These are phyloP conservation scores for Aegypius monachus DNA, from an alignment of 2,113 vertebrate genomes.

Conservation along the genomic window DNA sequence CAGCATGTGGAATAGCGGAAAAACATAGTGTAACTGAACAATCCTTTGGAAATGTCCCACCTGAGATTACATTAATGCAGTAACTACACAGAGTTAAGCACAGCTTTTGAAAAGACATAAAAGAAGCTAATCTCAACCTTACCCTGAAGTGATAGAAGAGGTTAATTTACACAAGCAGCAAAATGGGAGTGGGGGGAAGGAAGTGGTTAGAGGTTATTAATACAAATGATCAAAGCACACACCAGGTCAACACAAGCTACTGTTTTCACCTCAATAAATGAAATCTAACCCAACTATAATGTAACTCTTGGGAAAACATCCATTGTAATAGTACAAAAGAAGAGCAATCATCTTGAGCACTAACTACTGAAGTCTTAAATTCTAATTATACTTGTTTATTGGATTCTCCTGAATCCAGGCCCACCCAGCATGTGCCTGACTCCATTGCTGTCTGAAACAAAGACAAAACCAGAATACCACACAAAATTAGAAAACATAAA, in stretches of 20 bases:
- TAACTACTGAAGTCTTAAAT: neutral
- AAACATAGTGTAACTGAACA: neutral
- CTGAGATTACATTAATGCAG: neutral
- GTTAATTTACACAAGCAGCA: slow-evolving; percentile 49
- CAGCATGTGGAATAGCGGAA: neutral
- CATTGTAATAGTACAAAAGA: neutral
- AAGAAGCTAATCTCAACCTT: slow-evolving; percentile 6
- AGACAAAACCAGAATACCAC: neutral
- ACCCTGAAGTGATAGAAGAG: slow-evolving; percentile 32
- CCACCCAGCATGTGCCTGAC: neutral
- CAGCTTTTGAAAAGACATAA: slow-evolving; percentile 7
- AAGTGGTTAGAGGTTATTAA: slow-evolving; percentile 59
- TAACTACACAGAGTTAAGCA: neutral
- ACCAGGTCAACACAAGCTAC: slow-evolving; percentile 24
- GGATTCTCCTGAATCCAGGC: neutral
- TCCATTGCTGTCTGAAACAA: neutral
- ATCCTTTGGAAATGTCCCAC: neutral
- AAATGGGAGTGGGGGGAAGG: neutral
- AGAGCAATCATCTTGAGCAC: neutral
- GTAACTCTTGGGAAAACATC: neutral
- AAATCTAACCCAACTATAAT: neutral
- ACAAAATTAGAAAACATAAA: neutral
- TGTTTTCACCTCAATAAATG: slow-evolving; percentile 17
- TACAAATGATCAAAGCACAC: slow-evolving; percentile 27
- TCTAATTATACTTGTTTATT: neutral